phyloP scores from a whole-genome alignment of 2,888 invertebrate genomes.

The Napeogenes sylphis region DNA sequence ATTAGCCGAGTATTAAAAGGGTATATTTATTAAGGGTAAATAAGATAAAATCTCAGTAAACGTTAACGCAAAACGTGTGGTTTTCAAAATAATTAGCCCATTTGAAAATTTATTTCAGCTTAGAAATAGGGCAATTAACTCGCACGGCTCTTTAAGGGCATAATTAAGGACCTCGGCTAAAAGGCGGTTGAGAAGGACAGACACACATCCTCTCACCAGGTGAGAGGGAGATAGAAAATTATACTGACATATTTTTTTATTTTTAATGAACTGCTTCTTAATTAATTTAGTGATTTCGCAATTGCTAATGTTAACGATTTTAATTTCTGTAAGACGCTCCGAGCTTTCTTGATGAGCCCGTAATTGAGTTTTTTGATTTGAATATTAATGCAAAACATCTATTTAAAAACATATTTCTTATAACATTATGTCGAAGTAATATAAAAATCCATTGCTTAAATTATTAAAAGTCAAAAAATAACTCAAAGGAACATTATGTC shows the following conservation, averaged over 20 bases:
- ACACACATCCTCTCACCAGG: not conserved
- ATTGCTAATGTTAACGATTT: slow-evolving; percentile 19
- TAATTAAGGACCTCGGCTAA: slow-evolving; percentile 35
- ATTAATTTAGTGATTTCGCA: slow-evolving; percentile 30
- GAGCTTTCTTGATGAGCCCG: slow-evolving; percentile 12
- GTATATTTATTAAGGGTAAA: slow-evolving; percentile 4
- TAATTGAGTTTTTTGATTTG: not conserved
- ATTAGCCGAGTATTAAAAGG: slow-evolving; percentile 3
- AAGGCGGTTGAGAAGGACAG: slow-evolving; percentile 31
- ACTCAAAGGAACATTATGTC: too few relatives aligned
- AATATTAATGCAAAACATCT: not conserved
- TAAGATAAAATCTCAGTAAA: slow-evolving; percentile 6
- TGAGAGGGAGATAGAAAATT: slow-evolving; percentile 20
- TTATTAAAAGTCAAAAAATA: too few relatives aligned
- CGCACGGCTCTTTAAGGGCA: slow-evolving; percentile 34
- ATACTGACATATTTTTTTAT: slow-evolving; percentile 21
- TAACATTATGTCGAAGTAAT: too few relatives aligned
- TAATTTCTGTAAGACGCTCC: slow-evolving; percentile 18
- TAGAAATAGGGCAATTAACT: slow-evolving; percentile 38
- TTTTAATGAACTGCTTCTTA: slow-evolving; percentile 34
- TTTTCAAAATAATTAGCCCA: slow-evolving; percentile 32
- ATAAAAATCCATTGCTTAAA: too few relatives aligned
- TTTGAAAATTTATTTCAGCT: slow-evolving; percentile 37
- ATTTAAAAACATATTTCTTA: too few relatives aligned
- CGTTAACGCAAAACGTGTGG: slow-evolving; percentile 19